Percentiles rank a stretch among this genome's conserved stretches.
Conservation (phyloP, 2,888 invertebrate species). For the Drosophila anomelani region DNA sequence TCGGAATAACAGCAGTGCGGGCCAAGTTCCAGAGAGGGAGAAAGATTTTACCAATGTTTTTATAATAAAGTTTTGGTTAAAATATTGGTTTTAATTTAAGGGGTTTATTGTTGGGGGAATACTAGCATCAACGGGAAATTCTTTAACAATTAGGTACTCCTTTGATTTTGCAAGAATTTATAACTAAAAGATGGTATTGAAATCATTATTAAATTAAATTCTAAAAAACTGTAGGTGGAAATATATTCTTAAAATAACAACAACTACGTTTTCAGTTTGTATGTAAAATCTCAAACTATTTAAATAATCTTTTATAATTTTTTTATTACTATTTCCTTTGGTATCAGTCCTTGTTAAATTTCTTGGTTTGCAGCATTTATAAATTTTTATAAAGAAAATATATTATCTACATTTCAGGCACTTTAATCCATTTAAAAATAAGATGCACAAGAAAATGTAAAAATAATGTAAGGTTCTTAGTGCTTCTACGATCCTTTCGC, state of each 20-base stretch:
- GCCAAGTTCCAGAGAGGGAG: conserved; percentile 10
- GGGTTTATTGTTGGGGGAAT: neutral
- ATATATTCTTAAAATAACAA: neutral
- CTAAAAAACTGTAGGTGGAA: neutral
- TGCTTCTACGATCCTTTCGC: too few species aligned
- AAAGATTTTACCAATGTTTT: conserved; percentile 4
- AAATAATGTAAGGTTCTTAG: too few species aligned
- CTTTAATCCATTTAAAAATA: too few species aligned
- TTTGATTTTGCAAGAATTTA: neutral
- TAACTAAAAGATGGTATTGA: too few species aligned
- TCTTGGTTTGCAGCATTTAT: too few species aligned
- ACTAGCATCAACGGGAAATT: too few species aligned
- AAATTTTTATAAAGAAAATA: too few species aligned
- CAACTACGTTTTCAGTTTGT: neutral
- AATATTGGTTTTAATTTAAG: conserved; percentile 18
- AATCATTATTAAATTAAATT: too few species aligned
- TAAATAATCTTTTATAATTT: neutral
- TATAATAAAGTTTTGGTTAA: conserved; percentile 1
- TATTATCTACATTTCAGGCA: too few species aligned
- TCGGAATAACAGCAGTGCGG: conserved; percentile 21
- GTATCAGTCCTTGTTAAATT: too few species aligned
- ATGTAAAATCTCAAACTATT: neutral
- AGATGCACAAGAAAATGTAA: too few species aligned
- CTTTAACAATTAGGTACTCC: neutral
- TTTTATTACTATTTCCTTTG: too few species aligned